Evolutionary conservation across 30 jellyfish, hydroid and myxozoan species (phyloP).

Genomic region (Aurelia coerulea): DNA sequence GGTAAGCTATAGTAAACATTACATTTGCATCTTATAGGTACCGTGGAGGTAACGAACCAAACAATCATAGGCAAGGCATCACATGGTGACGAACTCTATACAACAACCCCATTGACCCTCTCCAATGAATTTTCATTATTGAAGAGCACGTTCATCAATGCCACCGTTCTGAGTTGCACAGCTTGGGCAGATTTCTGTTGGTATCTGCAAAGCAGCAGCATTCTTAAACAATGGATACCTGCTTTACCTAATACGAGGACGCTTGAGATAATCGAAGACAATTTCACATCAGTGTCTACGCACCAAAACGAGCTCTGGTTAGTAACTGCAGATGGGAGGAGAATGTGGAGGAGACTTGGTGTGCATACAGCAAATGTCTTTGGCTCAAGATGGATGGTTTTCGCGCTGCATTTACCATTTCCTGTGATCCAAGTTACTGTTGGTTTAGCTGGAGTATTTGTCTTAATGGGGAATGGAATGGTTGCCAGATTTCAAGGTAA

Average conservation of each 20-base stretch:
- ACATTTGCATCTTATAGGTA: background rate
- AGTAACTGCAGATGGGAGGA: conserved; percentile 7
- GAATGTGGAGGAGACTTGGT: conserved; percentile 41
- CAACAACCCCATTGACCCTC: too few relatives aligned
- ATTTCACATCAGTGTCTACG: background rate
- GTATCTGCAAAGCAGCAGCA: background rate
- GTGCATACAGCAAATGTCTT: background rate
- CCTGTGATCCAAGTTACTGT: conserved; percentile 8
- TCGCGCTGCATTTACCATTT: background rate
- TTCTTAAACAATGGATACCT: background rate
- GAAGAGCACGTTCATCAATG: background rate
- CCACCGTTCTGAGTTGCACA: conserved; percentile 29
- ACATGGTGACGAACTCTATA: background rate
- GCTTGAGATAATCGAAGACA: background rate
- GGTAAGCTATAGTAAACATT: too few relatives aligned
- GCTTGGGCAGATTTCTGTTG: conserved; percentile 2
- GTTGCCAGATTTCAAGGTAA: conserved; percentile 31
- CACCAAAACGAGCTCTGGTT: conserved; percentile 29
- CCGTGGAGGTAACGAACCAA: background rate
- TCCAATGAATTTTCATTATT: too few relatives aligned
- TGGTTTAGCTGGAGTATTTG: conserved; percentile 20
- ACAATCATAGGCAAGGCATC: background rate
- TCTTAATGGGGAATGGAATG: conserved; percentile 6
- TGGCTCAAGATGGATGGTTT: conserved; percentile 25
- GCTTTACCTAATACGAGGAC: background rate